These are phyloP conservation scores for Drosophila sproati DNA, from an alignment of 1,140 invertebrate genomes.

Conservation along the genomic window DNA sequence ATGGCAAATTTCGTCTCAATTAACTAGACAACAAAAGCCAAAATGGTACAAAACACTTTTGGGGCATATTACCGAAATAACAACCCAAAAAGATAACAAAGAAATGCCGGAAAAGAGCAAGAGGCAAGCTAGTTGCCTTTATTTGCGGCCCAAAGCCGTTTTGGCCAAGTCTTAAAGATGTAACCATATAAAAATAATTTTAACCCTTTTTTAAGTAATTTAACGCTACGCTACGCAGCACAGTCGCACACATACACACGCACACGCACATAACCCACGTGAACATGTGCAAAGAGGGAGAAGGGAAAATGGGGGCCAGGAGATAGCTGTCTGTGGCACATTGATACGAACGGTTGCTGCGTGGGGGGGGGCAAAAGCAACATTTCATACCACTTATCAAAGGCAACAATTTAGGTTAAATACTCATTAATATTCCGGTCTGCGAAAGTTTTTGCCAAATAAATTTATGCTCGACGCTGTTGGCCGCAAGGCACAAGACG, in stretches of 20 bases:
- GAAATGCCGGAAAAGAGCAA: slow-evolving; percentile 37
- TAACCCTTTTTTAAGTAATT: slow-evolving; percentile 72
- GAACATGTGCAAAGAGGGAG: slow-evolving; percentile 37
- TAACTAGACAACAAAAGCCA: slow-evolving; percentile 35
- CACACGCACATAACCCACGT: slow-evolving; percentile 29
- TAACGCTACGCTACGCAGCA: slow-evolving; percentile 59
- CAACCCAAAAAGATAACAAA: slow-evolving; percentile 28
- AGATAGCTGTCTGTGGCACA: slow-evolving; percentile 52
- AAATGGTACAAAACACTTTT: slow-evolving; percentile 17
- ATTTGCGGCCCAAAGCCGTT: slow-evolving; percentile 21
- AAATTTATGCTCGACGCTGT: slow-evolving; percentile 76
- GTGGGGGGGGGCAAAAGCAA: slow-evolving; percentile 20
- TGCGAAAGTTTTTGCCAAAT: slow-evolving; percentile 82
- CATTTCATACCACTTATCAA: slow-evolving; percentile 82
- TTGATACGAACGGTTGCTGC: slow-evolving; percentile 31
- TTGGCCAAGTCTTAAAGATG: slow-evolving; percentile 55
- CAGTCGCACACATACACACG: slow-evolving; percentile 16
- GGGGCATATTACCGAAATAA: slow-evolving; percentile 24
- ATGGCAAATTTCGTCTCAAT: slow-evolving; percentile 63
- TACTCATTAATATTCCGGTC: slow-evolving; percentile 83
- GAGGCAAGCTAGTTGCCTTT: slow-evolving; percentile 38
- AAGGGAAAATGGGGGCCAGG: slow-evolving; percentile 13
- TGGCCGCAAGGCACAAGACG: slow-evolving; percentile 65
- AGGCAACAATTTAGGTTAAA: slow-evolving; percentile 83
- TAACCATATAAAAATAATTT: slow-evolving; percentile 69